These are phyloP conservation scores for Puntigrus tetrazona DNA, from an alignment of 2,113 vertebrate species.

Conservation along the genomic window DNA sequence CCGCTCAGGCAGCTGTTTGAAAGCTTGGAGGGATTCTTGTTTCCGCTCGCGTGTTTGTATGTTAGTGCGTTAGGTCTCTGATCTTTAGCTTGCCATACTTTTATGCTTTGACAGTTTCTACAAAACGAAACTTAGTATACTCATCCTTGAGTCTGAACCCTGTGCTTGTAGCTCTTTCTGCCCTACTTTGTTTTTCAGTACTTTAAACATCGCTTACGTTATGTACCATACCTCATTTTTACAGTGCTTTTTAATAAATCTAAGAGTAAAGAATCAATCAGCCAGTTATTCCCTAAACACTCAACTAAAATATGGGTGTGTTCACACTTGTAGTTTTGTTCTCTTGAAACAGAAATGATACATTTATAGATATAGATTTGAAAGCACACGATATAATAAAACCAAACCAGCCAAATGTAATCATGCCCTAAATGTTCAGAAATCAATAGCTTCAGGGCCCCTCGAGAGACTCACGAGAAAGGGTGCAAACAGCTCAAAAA, in stretches of 20 bases:
- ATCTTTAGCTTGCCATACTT: constrained; percentile 4
- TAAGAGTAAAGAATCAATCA: not conserved
- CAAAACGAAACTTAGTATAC: not conserved
- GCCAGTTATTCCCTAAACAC: not conserved
- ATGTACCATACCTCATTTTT: not conserved
- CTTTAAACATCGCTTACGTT: not conserved
- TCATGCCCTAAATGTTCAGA: too few species aligned
- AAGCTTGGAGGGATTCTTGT: not conserved
- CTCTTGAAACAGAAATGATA: too few species aligned
- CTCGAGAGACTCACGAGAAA: too few species aligned
- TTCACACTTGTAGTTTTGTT: too few species aligned
- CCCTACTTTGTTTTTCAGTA: not conserved
- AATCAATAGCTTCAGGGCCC: too few species aligned
- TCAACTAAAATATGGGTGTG: not conserved
- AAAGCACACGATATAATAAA: too few species aligned
- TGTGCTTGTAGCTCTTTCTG: not conserved
- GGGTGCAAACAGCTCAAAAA: too few species aligned
- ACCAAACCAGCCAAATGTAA: too few species aligned
- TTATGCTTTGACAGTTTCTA: not conserved
- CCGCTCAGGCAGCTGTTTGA: constrained; percentile 1
- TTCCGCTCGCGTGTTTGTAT: constrained; percentile 19
- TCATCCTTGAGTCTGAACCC: not conserved
- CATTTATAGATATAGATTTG: too few species aligned
- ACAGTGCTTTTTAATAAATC: not conserved
- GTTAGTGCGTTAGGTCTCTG: constrained; percentile 4